These are phyloP conservation scores for Sminthurinus signatus DNA, from an alignment of 1,140 invertebrate genomes.

Conservation along the genomic window DNA sequence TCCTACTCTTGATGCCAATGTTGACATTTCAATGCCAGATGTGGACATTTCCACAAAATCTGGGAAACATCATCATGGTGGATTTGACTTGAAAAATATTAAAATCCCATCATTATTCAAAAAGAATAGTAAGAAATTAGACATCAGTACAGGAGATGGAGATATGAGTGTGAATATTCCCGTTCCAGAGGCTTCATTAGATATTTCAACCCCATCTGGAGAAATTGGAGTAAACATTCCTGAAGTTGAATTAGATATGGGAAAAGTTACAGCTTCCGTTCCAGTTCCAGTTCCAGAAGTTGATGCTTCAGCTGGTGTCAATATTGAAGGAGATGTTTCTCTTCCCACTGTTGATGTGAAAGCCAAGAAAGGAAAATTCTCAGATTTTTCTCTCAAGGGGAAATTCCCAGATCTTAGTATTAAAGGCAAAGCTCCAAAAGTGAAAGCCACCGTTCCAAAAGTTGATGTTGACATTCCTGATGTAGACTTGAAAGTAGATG, in stretches of 20 bases:
- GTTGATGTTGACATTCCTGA: not conserved
- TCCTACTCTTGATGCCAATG: not conserved
- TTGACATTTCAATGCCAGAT: not conserved
- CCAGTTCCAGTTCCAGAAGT: not conserved
- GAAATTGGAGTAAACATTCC: not conserved
- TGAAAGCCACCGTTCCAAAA: no score
- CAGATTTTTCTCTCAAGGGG: constrained; percentile 1
- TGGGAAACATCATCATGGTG: not conserved
- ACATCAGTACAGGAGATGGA: not conserved
- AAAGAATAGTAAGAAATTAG: constrained; percentile 1
- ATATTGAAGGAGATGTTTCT: not conserved
- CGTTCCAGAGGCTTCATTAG: no score
- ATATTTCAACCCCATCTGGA: not conserved
- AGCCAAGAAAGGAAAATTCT: not conserved
- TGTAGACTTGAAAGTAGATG: no score
- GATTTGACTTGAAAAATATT: not conserved
- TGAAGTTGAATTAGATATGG: not conserved
- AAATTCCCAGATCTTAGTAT: constrained; percentile 2
- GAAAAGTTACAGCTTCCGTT: not conserved
- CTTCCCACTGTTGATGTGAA: not conserved
- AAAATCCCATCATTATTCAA: not conserved
- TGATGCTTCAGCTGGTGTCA: not conserved
- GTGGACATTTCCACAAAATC: not conserved
- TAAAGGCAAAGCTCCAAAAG: not conserved
- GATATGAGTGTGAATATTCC: not conserved